Evolutionary conservation across 2,888 invertebrate genomes (phyloP), one percentile per base, ranked within the genome.

Genomic region (Drosophila planitibia): DNA sequence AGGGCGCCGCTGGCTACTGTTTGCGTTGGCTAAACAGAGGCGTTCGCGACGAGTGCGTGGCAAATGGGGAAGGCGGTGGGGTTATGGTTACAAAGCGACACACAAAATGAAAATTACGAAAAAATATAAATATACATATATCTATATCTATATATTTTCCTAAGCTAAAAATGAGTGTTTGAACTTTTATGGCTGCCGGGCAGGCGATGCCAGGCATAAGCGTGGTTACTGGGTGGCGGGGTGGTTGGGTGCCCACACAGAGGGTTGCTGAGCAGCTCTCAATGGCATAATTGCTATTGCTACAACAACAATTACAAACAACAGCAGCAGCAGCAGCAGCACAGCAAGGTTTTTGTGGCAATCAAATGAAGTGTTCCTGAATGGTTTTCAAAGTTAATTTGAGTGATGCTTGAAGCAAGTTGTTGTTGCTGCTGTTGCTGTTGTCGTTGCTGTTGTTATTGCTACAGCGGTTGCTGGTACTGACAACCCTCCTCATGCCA

Each of bases 301-400:
- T 82, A 91, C 90, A 91, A 91, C 79, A 90, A 90, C 82, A 86
- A 89, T 86, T 89, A 89, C 89, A 79, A 79, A 84, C 80, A 89
- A 81, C 90, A 84, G 76, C 73, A 75, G 63, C 67, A 41, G 41
- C 33, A 67, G 70, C 70, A 68, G 59, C 61, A 76, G 32, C 66
- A 57, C 64, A 57, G 77, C 65, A 80, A 85, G 79, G 82, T 85
- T 91, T 90, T 91, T 87, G 82, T 79, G 86, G 91, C 91, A 91
- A 92, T 92, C 91, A 92, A 92, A 91, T 91, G 92, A 92, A 92
- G 92, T 92, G 92, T 91, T 92, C 91, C 91, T 92, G 92, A 92
- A 92, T 91, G 91, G 91, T 90, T 91, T 91, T 92, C 91, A 92
- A 92, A 92, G 92, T 92, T 92, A 92, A 92, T 92, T 92, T 91